A percentile compares a stretch with the other conserved stretches of the same genome.
Evolutionary conservation across 2,888 invertebrate species (phyloP).

Genomic region (Harpalus rubripes): DNA sequence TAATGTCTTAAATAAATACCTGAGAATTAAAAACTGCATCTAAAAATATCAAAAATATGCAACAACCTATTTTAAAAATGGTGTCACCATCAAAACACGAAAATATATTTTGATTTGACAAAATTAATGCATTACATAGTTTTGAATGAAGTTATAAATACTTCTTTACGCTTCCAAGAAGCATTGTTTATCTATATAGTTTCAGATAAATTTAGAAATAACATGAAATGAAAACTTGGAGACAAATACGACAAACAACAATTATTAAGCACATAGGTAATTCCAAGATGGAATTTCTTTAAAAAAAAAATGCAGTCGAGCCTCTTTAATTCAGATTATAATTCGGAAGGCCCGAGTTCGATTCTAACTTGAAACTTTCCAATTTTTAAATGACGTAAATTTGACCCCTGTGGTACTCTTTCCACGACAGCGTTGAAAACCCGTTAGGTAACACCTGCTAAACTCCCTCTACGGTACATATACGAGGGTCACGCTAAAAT

Average conservation of each 20-base stretch:
- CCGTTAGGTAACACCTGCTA: too few relatives aligned
- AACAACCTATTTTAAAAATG: slow-evolving; percentile 22
- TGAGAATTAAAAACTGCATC: slow-evolving; percentile 16
- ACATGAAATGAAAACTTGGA: neutral
- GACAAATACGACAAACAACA: neutral
- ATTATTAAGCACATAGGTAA: neutral
- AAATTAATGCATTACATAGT: neutral
- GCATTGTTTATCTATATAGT: neutral
- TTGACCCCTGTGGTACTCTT: too few relatives aligned
- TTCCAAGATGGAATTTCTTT: neutral
- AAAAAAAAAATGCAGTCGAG: too few relatives aligned
- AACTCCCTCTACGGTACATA: too few relatives aligned
- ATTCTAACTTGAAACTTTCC: too few relatives aligned
- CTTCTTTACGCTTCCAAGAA: neutral
- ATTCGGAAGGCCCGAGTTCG: too few relatives aligned
- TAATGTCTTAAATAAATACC: slow-evolving; percentile 26
- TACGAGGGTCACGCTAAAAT: too few relatives aligned
- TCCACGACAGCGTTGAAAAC: too few relatives aligned
- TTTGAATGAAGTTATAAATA: slow-evolving; percentile 4
- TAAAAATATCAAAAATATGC: slow-evolving; percentile 38
- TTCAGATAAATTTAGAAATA: neutral
- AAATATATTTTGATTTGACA: slow-evolving; percentile 21
- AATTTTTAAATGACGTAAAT: too few relatives aligned
- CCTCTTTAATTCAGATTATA: too few relatives aligned
- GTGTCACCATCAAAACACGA: slow-evolving; percentile 21